A percentile compares a stretch with the other conserved stretches of the same genome.
Conservation (phyloP, 2,797 vertebrate genomes). For the Eidolon dupreanum region DNA sequence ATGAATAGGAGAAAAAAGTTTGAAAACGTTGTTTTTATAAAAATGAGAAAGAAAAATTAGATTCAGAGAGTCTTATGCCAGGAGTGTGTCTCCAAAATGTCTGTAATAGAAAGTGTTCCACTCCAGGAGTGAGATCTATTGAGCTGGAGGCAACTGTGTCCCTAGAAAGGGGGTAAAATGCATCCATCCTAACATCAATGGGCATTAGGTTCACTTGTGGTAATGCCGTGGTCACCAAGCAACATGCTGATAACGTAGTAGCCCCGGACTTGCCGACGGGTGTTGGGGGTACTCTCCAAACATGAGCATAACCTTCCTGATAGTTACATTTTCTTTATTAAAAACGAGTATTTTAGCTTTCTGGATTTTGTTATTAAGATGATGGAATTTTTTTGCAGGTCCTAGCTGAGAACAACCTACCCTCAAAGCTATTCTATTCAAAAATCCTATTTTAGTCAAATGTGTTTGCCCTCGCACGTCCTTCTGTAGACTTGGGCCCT, state of each 20-base stretch:
- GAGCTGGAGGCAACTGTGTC: not conserved
- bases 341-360: constrained; percentile 44
- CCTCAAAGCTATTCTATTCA: constrained; percentile 24
- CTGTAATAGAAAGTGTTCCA: not conserved
- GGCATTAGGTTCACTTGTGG: not conserved
- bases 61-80: not conserved
- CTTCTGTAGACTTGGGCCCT: not conserved
- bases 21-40: not conserved
- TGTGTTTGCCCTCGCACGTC: not conserved
- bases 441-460: not conserved
- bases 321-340: constrained; percentile 54
- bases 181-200: not conserved
- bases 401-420: constrained; percentile 32
- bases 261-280: not conserved
- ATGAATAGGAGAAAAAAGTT: not conserved
- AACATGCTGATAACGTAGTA: not conserved
- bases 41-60: not conserved
- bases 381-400: not conserved
- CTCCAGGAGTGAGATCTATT: not conserved
- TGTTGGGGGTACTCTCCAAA: not conserved
- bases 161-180: not conserved
- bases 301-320: not conserved
- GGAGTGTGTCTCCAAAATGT: not conserved
- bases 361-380: constrained; percentile 1
- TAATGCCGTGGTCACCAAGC: not conserved